Evolutionary conservation across 2,113 vertebrate genomes (phyloP), one percentile per base, ranked within the genome.

Genomic region (Microtus pennsylvanicus): DNA sequence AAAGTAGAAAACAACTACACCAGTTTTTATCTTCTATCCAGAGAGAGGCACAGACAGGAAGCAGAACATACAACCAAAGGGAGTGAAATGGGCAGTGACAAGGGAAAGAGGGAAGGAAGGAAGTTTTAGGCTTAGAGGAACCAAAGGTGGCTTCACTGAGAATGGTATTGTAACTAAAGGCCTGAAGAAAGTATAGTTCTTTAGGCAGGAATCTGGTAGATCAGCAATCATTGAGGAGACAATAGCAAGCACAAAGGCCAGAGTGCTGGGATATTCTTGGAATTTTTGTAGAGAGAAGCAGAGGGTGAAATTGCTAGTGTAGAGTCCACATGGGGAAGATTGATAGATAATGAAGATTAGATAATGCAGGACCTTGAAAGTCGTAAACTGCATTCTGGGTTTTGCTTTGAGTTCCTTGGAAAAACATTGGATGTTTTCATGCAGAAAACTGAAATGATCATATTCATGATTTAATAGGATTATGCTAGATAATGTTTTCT

Each of bases 141-240:
- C 1, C 19, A 47, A 76, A 22, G 50, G 38, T 50, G 38, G 35
- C 2, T 22, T 87, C 74, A n/a, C 0, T 81, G 85, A 86, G 61
- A 90, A 88, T 13, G 22, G 26, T 28, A 58, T 47, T 94, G 91
- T 93, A 42, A 72, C 47, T 63, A 69, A 87, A 91, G 35, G 63
- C 22, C 45, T 70, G 16, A 67, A 90, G 81, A 52, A 63, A 81
- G 14, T 35, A 38, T 14, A n/a, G 63, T 12, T 58, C 65, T 38
- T 10, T 21, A 16, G 24, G 47, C 4, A 72, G 65, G 3, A 61
- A 55, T 65, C 61, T 70, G 38, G 42, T 35, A 19, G 69, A 35
- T 55, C 72, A 92, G 12, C 30, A 33, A 35, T 85, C 42, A 5
- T n/a, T 42, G 42, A 21, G 87, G 24, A 70, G 24, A 38, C 30